Evolutionary conservation across 1,140 invertebrate species (phyloP).

Genomic region (Hyles vespertilio): DNA sequence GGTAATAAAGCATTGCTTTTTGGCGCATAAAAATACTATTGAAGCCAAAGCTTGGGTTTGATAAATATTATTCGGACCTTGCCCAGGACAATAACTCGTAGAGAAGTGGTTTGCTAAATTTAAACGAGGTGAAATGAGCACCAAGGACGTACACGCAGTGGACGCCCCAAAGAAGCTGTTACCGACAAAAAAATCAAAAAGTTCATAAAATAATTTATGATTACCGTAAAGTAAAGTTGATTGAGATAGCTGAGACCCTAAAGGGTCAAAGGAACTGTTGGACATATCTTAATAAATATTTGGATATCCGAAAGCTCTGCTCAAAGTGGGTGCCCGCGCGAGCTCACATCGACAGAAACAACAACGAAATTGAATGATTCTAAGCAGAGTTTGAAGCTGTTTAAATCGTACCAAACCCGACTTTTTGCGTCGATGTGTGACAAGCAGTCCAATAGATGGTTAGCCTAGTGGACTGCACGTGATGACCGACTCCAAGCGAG

Average conservation of each 20-base stretch:
- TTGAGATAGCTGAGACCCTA: slow-evolving; percentile 14
- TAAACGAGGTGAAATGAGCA: slow-evolving; percentile 37
- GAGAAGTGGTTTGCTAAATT: slow-evolving; percentile 34
- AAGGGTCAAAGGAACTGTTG: slow-evolving; percentile 16
- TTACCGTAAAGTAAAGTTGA: slow-evolving; percentile 16
- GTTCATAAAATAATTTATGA: slow-evolving; percentile 10
- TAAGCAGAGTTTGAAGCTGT: slow-evolving; percentile 13
- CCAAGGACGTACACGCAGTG: slow-evolving; percentile 15
- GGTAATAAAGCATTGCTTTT: background rate
- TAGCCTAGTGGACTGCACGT: slow-evolving; percentile 19
- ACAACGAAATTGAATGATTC: slow-evolving; percentile 18
- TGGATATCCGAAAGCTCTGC: slow-evolving; percentile 12
- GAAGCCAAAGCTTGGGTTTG: slow-evolving; percentile 5
- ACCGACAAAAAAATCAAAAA: slow-evolving; percentile 13
- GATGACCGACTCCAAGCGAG: slow-evolving; percentile 16
- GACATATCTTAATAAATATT: slow-evolving; percentile 11
- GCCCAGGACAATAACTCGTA: background rate
- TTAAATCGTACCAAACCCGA: slow-evolving; percentile 9
- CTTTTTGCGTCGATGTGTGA: slow-evolving; percentile 17
- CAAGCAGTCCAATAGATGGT: slow-evolving; percentile 20
- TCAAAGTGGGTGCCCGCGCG: slow-evolving; percentile 15
- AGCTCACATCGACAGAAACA: slow-evolving; percentile 20
- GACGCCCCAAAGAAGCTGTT: no score
- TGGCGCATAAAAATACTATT: slow-evolving; percentile 1
- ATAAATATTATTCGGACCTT: background rate